phyloP scores from a whole-genome alignment of 2,888 invertebrate species.

The Clistopyga incitator region DNA sequence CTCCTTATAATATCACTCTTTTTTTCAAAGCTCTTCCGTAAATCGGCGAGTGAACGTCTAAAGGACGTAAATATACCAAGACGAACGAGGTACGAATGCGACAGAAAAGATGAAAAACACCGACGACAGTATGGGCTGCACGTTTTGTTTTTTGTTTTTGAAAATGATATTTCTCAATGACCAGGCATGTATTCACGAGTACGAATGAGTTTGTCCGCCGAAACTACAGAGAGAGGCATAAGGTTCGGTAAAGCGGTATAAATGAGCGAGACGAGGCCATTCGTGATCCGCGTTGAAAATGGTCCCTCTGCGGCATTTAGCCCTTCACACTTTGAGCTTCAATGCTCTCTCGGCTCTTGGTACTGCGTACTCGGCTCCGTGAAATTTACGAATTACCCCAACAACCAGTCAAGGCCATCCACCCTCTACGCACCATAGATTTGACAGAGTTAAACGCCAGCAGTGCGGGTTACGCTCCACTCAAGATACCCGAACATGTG shows the following conservation, averaged over 20 bases:
- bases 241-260: constrained; percentile 35
- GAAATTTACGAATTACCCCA: constrained; percentile 56
- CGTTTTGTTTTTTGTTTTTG: constrained; percentile 54
- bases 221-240: constrained; percentile 5
- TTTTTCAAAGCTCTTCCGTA: constrained; percentile 55
- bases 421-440: constrained; percentile 30
- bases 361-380: background rate
- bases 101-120: constrained; percentile 59
- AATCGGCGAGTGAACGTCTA: constrained; percentile 45
- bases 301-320: constrained; percentile 82
- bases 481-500: constrained; percentile 83
- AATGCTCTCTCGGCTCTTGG: constrained; percentile 47
- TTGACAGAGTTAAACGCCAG: constrained; percentile 55
- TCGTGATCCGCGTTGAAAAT: constrained; percentile 78
- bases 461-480: constrained; percentile 70
- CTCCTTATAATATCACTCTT: constrained; percentile 27
- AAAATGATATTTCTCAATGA: constrained; percentile 58
- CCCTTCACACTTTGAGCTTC: constrained; percentile 64
- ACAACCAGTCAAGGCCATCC: constrained; percentile 52
- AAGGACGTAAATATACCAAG: constrained; percentile 38
- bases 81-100: constrained; percentile 37
- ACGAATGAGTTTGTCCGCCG: background rate
- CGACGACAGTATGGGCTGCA: constrained; percentile 27
- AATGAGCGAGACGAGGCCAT: constrained; percentile 79
- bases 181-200: background rate